These are phyloP conservation scores for Athetis lepigone DNA, from an alignment of 2,888 invertebrate genomes.

Conservation along the genomic window DNA sequence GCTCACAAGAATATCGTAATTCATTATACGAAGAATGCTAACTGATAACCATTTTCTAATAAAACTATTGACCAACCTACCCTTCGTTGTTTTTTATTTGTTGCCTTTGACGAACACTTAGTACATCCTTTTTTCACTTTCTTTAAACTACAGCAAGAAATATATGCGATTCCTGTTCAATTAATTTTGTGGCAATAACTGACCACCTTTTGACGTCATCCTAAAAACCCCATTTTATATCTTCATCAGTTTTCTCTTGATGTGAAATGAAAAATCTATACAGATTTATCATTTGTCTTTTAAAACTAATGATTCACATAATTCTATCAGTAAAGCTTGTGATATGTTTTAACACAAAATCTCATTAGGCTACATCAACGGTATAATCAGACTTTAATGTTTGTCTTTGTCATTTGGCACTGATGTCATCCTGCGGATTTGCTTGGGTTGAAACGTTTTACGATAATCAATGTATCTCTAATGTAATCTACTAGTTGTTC, in stretches of 20 bases:
- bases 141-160: constrained; percentile 5
- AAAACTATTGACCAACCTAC: background rate
- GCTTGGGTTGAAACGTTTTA: background rate
- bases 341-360: constrained; percentile 57
- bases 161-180: constrained; percentile 14
- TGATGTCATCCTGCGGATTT: constrained; percentile 28
- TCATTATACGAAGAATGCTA: too few species aligned
- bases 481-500: constrained; percentile 5
- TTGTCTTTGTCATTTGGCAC: constrained; percentile 51
- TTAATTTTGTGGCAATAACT: constrained; percentile 37
- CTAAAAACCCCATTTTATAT: constrained; percentile 50
- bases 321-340: constrained; percentile 61
- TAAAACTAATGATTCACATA: constrained; percentile 65
- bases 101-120: background rate
- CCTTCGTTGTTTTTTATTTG: background rate
- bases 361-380: constrained; percentile 61
- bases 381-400: constrained; percentile 53
- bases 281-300: constrained; percentile 64
- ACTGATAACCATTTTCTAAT: too few species aligned
- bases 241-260: constrained; percentile 55
- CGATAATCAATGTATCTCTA: background rate
- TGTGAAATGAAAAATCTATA: constrained; percentile 58
- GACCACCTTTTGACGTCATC: constrained; percentile 46
- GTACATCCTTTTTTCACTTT: constrained; percentile 28
- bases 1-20: too few species aligned